phyloP scores from a whole-genome alignment of 1,140 invertebrate species.

The Macrotrachela quadricornifera region DNA sequence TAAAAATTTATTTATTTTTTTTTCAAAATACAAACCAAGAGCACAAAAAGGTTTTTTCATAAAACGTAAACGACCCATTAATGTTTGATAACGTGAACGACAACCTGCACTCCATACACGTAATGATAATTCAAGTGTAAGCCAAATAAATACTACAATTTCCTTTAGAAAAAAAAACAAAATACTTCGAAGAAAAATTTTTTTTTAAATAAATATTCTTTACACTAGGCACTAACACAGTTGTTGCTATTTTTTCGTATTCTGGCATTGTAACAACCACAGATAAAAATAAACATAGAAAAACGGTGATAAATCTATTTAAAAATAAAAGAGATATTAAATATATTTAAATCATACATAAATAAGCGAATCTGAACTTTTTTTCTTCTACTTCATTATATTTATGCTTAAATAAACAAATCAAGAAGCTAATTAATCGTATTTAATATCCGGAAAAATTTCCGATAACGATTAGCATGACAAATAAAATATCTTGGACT shows the following conservation, averaged over 20 bases:
- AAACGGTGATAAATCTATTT: constrained; percentile 27
- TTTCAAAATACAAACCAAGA: constrained; percentile 46
- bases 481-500: no score
- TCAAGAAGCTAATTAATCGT: no score
- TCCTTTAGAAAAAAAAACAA: constrained; percentile 34
- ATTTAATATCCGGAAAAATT: no score
- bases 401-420: no score
- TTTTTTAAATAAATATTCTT: background rate
- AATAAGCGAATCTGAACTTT: no score
- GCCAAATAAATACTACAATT: constrained; percentile 70
- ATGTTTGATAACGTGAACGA: constrained; percentile 71
- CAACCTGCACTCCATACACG: constrained; percentile 80
- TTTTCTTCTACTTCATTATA: no score
- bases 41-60: constrained; percentile 74
- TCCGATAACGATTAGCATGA: no score
- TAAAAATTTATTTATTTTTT: background rate
- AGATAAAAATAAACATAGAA: constrained; percentile 28
- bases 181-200: no score
- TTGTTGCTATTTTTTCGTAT: constrained; percentile 21
- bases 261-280: constrained; percentile 31
- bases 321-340: background rate
- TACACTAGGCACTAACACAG: constrained; percentile 26
- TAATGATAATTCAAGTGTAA: constrained; percentile 61
- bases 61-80: constrained; percentile 62
- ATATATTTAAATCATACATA: no score